A percentile compares a stretch with the other conserved stretches of the same genome.
Conservation (phyloP, 1,140 invertebrate genomes). For the Diachasmimorpha longicaudata region DNA sequence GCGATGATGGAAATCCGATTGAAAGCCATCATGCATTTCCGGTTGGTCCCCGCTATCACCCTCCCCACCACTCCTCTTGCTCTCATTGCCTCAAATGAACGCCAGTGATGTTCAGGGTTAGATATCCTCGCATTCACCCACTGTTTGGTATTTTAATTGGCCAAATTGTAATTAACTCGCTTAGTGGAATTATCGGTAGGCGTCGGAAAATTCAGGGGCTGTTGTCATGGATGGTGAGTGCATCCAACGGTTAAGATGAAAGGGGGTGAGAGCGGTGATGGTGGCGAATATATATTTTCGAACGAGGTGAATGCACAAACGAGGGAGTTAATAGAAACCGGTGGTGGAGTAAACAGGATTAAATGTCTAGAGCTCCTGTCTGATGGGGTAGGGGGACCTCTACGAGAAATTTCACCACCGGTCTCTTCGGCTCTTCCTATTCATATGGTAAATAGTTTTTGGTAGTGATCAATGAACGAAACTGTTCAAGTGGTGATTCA, state of each 20-base stretch:
- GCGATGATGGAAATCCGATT: constrained; percentile 54
- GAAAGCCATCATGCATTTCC: constrained; percentile 38
- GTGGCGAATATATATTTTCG: background rate
- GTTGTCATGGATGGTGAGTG: background rate
- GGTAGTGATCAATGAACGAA: background rate
- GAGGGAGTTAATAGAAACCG: constrained; percentile 28
- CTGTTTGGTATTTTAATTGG: constrained; percentile 52
- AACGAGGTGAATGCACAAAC: constrained; percentile 19
- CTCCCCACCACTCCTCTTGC: too few relatives aligned
- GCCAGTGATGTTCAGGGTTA: background rate
- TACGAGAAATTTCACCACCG: background rate
- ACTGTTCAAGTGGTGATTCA: background rate
- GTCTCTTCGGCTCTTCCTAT: background rate
- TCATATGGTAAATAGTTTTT: constrained; percentile 28
- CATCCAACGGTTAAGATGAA: background rate
- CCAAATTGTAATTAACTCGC: constrained; percentile 49
- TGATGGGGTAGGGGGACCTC: constrained; percentile 14
- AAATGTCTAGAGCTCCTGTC: constrained; percentile 26
- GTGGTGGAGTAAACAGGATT: constrained; percentile 32
- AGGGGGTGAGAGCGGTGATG: background rate
- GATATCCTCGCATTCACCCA: constrained; percentile 23
- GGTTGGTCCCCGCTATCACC: background rate
- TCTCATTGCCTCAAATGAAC: background rate
- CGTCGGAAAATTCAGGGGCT: constrained; percentile 9
- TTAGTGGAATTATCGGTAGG: constrained; percentile 36